phyloP scores from a whole-genome alignment of 2,888 invertebrate species.

The Lymantria dispar region DNA sequence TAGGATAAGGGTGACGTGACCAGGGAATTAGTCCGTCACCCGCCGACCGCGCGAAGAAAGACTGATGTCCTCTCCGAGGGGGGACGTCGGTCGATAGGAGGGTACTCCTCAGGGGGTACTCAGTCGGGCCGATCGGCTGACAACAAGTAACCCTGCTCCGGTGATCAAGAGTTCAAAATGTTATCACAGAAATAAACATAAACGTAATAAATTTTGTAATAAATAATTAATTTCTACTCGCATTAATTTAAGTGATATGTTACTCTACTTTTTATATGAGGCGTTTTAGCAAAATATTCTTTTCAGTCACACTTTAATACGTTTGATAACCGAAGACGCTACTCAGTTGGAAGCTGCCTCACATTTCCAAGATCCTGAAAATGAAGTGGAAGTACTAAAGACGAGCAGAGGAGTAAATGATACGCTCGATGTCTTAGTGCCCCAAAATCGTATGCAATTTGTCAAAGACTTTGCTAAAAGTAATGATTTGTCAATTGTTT shows the following conservation, averaged over 20 bases:
- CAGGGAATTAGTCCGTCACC: too few species aligned
- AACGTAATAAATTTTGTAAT: too few species aligned
- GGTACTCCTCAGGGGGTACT: too few species aligned
- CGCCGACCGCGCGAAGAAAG: too few species aligned
- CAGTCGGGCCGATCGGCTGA: too few species aligned
- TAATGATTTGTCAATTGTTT: conserved; percentile 38
- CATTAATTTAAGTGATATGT: not conserved
- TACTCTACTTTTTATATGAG: not conserved
- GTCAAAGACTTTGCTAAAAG: conserved; percentile 44
- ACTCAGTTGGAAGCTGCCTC: conserved; percentile 42
- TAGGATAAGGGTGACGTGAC: too few species aligned
- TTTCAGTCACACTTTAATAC: conserved; percentile 60
- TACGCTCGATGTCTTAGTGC: conserved; percentile 62
- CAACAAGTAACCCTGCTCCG: too few species aligned
- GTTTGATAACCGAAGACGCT: conserved; percentile 43
- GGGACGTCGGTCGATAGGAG: too few species aligned
- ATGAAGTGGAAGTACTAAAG: conserved; percentile 55
- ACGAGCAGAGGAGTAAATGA: conserved; percentile 57
- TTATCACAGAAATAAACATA: too few species aligned
- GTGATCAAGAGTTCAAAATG: too few species aligned
- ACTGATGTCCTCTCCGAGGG: too few species aligned
- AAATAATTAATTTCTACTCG: too few species aligned
- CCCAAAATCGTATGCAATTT: conserved; percentile 35
- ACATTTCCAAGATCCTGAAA: conserved; percentile 43
- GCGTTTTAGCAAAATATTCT: conserved; percentile 2